Evolutionary conservation across 1,140 invertebrate genomes (phyloP), one percentile per base, ranked within the genome.

Genomic region (Aphaenogaster floridana): DNA sequence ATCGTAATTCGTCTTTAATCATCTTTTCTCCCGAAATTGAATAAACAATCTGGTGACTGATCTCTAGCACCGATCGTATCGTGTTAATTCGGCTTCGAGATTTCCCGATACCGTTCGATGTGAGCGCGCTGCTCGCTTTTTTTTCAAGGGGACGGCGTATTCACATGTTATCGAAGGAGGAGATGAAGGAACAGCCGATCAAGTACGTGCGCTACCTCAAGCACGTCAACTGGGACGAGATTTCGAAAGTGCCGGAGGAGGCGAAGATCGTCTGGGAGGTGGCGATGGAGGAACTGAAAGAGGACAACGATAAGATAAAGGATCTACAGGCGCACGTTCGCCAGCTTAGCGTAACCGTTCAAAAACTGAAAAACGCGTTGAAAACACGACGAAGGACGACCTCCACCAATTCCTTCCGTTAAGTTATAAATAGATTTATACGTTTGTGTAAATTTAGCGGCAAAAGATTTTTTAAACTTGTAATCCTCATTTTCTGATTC

Each of bases 141-240:
- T 68, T 86, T 81, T 50, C 45, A 72, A 81, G n/a, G 17, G 48
- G 57, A 15, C 48, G 28, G 3, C 64, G 36, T 3, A 36, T 17
- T 28, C 78, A 39, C 78, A 80, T 63, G 68, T 39, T 64, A 42
- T 8, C 66, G 39, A 63, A 76, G 48, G 50, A 59, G 42, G 80
- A 87, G 63, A 77, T 77, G 34, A 66, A 84, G 61, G 42, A 8
- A 6, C 50, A 39, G 39, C 74, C 52, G 28, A 77, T 77, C 54
- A 85, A 85, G 57, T 77, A 87, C 42, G 80, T 59, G 48, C 79
- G 79, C 61, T 50, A 69, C 59, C 69, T 85, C 45, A 68, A 84
- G 57, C 59, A 9, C 57, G 54, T 87, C 71, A 69, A 74, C 50
- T 59, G 63, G 54, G 71, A 77, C 66, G 86, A 85, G 50, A 69